Conservation (phyloP, 2,113 vertebrate species). For the Isurus oxyrinchus region DNA sequence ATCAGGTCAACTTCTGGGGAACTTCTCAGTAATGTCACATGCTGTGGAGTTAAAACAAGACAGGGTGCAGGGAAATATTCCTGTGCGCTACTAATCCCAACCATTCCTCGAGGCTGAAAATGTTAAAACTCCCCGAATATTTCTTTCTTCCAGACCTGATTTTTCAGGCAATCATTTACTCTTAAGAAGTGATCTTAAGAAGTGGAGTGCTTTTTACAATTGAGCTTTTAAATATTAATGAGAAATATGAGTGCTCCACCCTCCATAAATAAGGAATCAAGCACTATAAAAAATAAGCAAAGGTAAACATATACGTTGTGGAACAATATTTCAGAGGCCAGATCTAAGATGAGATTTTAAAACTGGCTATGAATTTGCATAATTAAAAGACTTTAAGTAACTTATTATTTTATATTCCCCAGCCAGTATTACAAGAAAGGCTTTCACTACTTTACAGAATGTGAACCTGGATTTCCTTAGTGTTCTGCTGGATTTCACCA, state of each 20-base stretch:
- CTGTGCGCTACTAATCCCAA: not conserved
- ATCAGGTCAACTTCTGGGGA: too few species aligned
- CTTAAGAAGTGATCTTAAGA: not conserved
- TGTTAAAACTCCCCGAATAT: not conserved
- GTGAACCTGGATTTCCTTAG: not conserved
- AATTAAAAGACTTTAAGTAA: not conserved
- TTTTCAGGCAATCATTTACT: not conserved
- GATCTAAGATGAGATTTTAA: not conserved
- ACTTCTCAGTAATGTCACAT: not conserved
- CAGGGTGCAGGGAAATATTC: not conserved
- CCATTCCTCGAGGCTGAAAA: not conserved
- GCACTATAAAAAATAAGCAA: not conserved
- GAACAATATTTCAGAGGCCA: not conserved
- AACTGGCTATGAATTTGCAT: not conserved
- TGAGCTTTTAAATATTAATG: not conserved
- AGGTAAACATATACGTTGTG: not conserved
- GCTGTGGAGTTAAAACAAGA: not conserved
- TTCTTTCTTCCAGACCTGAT: not conserved
- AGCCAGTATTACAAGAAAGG: not conserved
- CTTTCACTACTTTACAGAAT: not conserved
- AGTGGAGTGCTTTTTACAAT: not conserved
- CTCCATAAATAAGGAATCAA: not conserved
- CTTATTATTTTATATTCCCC: not conserved
- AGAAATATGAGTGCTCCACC: not conserved
- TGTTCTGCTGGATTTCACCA: not conserved